Percentiles rank a stretch among this genome's conserved stretches.
These are phyloP conservation scores for Trachythela sp. DNA, from an alignment of 64 coral and sea anemone species.

Conservation along the genomic window DNA sequence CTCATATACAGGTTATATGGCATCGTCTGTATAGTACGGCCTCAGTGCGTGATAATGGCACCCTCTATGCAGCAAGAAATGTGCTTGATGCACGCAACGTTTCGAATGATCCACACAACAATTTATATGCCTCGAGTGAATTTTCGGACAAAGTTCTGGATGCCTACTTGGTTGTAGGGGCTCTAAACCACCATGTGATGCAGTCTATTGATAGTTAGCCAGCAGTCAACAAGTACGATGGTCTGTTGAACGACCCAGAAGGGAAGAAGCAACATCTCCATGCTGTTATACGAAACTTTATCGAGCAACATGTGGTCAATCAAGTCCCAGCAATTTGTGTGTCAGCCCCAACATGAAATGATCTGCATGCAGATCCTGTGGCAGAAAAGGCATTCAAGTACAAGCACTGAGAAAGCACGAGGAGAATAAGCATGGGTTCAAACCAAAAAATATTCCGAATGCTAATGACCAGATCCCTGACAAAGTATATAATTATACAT, in stretches of 20 bases:
- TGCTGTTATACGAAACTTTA: slow-evolving; percentile 10
- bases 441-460: neutral
- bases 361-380: slow-evolving; percentile 37
- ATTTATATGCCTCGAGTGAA: slow-evolving; percentile 50
- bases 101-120: slow-evolving; percentile 39
- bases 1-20: slow-evolving; percentile 54
- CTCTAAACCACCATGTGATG: slow-evolving; percentile 50
- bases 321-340: slow-evolving; percentile 35
- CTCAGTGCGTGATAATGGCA: slow-evolving; percentile 49
- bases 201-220: slow-evolving; percentile 16
- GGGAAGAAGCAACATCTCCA: slow-evolving; percentile 24
- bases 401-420: slow-evolving; percentile 44
- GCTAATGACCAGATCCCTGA: neutral
- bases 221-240: neutral
- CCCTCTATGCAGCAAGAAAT: slow-evolving; percentile 47
- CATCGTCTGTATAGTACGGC: slow-evolving; percentile 33
- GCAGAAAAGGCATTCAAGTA: slow-evolving; percentile 4
- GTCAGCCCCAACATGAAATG: slow-evolving; percentile 29
- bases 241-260: neutral
- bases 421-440: slow-evolving; percentile 18
- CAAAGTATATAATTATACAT: slow-evolving; percentile 51
- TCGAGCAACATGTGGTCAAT: slow-evolving; percentile 42
- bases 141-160: slow-evolving; percentile 49
- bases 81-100: slow-evolving; percentile 59
- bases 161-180: slow-evolving; percentile 58